Evolutionary conservation across 2,797 vertebrate species (phyloP), one percentile per base, ranked within the genome.

Genomic region (Ctenochaetus hawaiiensis): DNA sequence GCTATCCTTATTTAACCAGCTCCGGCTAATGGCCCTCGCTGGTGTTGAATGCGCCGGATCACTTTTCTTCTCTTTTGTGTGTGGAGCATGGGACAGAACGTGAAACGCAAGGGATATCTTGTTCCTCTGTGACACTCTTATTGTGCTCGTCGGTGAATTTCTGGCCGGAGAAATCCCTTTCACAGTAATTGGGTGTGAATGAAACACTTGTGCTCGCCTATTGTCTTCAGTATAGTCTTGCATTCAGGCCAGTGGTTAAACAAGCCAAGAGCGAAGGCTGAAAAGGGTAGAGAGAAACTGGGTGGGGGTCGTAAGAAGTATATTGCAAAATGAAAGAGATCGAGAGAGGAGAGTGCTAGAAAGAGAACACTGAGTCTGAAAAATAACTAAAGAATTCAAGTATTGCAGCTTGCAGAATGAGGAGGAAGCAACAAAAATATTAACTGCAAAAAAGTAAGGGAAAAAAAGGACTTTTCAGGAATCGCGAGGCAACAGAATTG

Each of bases 111-210:
- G 81, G 82, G 87, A 89, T 91, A 89, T 93, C 87, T 84, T 88
- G 85, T 92, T 92, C 88, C 88, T 88, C 62, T 67, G 77, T 70
- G 86, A 89, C 86, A 80, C 83, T 51, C 83, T 88, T 75, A 85
- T 89, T 92, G 87, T 92, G 81, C 80, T 87, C 86, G 75, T 80
- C 58, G 5, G 87, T 70, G 84, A 77, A 87, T 87, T 85, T 88
- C 84, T 81, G 88, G 85, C 76, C 74, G 62, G 78, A 83, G 87
- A 84, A 90, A 87, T 77, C 49, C 83, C 80, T 86, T 85, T 91
- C 86, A 89, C 84, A 79, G 83, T 89, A 91, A 92, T 92, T 91
- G 91, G 91, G 90, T 92, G 89, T 85, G 91, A 92, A 91, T 90
- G 86, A 92, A 90, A 88, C 90, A 91, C 89, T 92, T 84, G 86